Evolutionary conservation across 1,140 invertebrate species (phyloP), one percentile per base, ranked within the genome.

Genomic region (Drosophila takahashii): DNA sequence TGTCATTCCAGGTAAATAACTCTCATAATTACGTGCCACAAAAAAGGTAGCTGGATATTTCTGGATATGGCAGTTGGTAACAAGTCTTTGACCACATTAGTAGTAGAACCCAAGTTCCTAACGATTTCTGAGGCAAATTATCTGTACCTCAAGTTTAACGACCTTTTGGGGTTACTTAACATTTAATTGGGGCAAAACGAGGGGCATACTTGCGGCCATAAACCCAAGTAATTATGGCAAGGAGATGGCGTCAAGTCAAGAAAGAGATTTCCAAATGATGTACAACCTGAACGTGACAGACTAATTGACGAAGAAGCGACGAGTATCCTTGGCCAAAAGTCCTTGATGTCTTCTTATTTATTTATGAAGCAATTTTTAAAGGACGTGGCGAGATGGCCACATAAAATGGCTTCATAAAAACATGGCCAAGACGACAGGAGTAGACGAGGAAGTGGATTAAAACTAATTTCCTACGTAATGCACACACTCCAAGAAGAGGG

Each of bases 391-490:
- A 37, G 41, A 9, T 26, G 37, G 16, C 53, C 18, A 37, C 39
- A 61, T 16, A 53, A 48, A 62, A 62, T 73, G 32, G 65, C 67
- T 54, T 74, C 56, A 72, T 61, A 74, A 73, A 39, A 74, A 79
- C 36, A 42, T 56, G 50, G 50, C 44, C 36, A 65, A 76, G 47
- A 52, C 48, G 54, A 42, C 45, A 60, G 11, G 42, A 62, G 52
- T 44, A 22, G 44, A 27, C 16, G 57, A 77, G 79, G 83, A 86
- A 83, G 79, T 79, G 66, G 83, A 86, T 83, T 86, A 86, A 86
- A 87, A 86, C 83, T 89, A 87, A 87, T 87, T 87, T 87, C 84
- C 85, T 66, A 66, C 79, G 83, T 71, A 86, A 81, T 71, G 67
- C 67, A 62, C 64, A 57, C 27, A 76, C 27, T 47, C 27, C 37